A percentile compares a stretch with the other conserved stretches of the same genome.
These are phyloP conservation scores for Mastomys natalensis DNA, from an alignment of 2,113 vertebrate genomes.

Conservation along the genomic window DNA sequence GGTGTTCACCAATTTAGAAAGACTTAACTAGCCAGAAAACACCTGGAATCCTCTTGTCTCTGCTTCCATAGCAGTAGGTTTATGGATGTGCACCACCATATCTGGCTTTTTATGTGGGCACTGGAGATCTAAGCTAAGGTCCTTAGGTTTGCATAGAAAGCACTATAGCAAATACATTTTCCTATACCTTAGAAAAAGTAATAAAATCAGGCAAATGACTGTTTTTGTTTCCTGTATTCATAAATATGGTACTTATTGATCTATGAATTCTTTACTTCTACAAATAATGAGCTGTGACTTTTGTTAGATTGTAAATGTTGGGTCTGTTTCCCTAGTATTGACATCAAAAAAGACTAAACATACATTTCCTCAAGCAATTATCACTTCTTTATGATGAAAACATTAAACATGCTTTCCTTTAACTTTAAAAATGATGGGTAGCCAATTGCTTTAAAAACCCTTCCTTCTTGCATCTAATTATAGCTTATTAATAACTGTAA, in stretches of 20 bases:
- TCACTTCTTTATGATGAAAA: not conserved
- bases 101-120: not conserved
- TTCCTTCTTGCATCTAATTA: not conserved
- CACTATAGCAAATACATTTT: not conserved
- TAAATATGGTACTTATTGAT: not conserved
- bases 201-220: not conserved
- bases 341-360: not conserved
- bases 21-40: not conserved
- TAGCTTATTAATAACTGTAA: not conserved
- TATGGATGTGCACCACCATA: not conserved
- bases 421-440: not conserved
- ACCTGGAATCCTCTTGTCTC: no score
- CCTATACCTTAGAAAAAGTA: not conserved
- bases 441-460: not conserved
- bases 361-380: not conserved
- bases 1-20: not conserved
- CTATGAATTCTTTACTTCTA: conserved; percentile 1
- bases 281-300: not conserved
- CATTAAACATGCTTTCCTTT: not conserved
- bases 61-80: not conserved
- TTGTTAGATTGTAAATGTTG: conserved; percentile 39
- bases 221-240: not conserved
- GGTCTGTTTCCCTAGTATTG: not conserved
- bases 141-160: not conserved
- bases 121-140: not conserved